A percentile compares a stretch with the other conserved stretches of the same genome.
Evolutionary conservation across 2,113 vertebrate genomes (phyloP).

Genomic region (Galbula dea): DNA sequence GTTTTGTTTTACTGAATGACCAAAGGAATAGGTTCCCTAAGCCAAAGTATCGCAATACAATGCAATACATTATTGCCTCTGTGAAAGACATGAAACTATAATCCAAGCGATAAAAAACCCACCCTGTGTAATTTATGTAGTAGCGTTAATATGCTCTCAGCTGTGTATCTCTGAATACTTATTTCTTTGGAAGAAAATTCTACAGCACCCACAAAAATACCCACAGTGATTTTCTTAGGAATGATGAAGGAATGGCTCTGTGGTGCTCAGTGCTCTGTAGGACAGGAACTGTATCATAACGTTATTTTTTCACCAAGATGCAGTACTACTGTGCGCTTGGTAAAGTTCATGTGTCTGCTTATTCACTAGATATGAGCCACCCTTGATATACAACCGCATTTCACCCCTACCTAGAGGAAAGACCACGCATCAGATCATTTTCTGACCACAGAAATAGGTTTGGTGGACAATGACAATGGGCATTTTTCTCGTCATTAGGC

Average conservation of each 20-base stretch:
- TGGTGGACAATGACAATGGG: background rate
- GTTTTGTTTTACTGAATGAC: conserved; percentile 62
- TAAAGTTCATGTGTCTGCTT: background rate
- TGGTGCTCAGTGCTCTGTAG: background rate
- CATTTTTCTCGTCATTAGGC: background rate
- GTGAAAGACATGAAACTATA: conserved; percentile 1
- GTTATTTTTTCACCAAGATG: background rate
- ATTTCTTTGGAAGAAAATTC: conserved; percentile 23
- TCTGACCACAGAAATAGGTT: background rate
- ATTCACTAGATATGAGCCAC: background rate
- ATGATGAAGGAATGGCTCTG: background rate
- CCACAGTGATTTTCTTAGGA: background rate
- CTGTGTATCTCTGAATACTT: conserved; percentile 11
- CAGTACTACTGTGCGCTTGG: background rate
- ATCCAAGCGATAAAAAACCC: background rate
- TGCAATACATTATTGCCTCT: conserved; percentile 5
- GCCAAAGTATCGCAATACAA: conserved; percentile 2
- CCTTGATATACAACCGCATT: background rate
- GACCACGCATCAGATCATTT: background rate
- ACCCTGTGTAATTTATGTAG: background rate
- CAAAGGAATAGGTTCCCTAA: conserved; percentile 47
- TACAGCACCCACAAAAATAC: background rate
- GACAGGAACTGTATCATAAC: background rate
- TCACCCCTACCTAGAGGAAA: background rate
- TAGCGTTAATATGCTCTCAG: background rate